Base-by-base conservation (phyloP, 2,888 invertebrate genomes). In the Drosophila nigritarsus region DNA sequence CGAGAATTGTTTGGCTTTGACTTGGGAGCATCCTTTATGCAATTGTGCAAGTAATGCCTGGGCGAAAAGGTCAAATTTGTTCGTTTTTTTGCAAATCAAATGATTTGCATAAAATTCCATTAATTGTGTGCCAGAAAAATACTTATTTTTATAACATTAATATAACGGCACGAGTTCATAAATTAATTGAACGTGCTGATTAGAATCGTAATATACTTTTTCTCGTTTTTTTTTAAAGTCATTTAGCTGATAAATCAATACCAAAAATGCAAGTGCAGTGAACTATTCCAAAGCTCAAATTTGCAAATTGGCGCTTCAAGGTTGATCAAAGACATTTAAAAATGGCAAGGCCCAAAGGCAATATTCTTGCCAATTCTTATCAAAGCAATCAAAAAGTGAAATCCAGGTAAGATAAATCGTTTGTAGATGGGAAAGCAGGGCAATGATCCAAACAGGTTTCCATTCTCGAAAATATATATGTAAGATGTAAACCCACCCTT, bases 91-190 rank as follows among this genome's bases (percentile, higher is more conserved):
- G 69, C 60, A 70, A 73, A 65, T 65, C 5, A 79, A 72, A 55
- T 79, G 72, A 79, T 79, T 79, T 75, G 67, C 78, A 63, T 62
- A 53, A 74, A 62, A 20, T 49, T 54, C 7, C 1, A 30, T 36
- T 8, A 53, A 58, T 50, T 55, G 55, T 48, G 64, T 62, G 36
- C 29, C 58, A 27, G 32, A 50, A 65, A 66, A 66, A 55, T 38
- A 36, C 4, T 7, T 63, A 53, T 54, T 64, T 67, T 45, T 59
- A 64, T 61, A 67, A 55, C 0, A 36, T 38, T 48, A 29, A 38
- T 30, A 61, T 63, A 60, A 51, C 50, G 42, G 36, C 45, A 70
- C n/a, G 24, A 11, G 51, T 50, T 54, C 20, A 34, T 69, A 71
- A 82, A 65, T 58, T 38, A 59, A 74, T 62, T 58, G 18, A 56